Conservation (phyloP, 2,113 vertebrate genomes). For the Phycodurus eques region DNA sequence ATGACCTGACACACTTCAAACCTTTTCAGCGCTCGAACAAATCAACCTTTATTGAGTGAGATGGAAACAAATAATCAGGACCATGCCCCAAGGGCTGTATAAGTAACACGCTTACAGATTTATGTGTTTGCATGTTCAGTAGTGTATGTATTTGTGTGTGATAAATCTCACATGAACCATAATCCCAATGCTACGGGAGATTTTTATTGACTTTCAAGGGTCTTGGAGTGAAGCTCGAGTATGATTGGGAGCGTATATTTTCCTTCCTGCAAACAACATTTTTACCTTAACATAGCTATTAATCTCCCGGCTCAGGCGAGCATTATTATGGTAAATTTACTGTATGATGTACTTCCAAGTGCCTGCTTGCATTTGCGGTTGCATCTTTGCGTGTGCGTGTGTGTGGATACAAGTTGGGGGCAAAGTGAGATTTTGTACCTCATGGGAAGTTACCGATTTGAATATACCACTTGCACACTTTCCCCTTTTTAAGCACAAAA, state of each 20-base stretch:
- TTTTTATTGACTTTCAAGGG: constrained; percentile 48
- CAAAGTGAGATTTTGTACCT: constrained; percentile 42
- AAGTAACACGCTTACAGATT: no score
- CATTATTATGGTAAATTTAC: constrained; percentile 43
- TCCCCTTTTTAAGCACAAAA: constrained; percentile 16
- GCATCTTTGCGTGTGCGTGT: background rate
- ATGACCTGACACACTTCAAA: background rate
- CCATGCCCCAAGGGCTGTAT: background rate
- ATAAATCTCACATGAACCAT: constrained; percentile 10
- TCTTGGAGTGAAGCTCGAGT: constrained; percentile 22
- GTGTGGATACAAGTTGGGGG: background rate
- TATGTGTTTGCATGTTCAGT: background rate
- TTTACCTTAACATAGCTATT: constrained; percentile 53
- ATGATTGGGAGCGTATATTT: constrained; percentile 19
- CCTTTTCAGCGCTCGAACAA: background rate
- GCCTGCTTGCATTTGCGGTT: constrained; percentile 1
- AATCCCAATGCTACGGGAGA: constrained; percentile 31
- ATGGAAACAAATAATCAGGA: background rate
- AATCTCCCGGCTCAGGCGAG: constrained; percentile 49
- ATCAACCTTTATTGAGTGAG: background rate
- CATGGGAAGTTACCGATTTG: constrained; percentile 27
- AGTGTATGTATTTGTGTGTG: constrained; percentile 9
- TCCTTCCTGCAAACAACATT: constrained; percentile 27
- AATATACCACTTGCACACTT: constrained; percentile 25
- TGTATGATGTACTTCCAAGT: constrained; percentile 36